These are phyloP conservation scores for Lycopodina hypogea DNA, from an alignment of 37 sponge, comb jelly and placozoan species.

Conservation along the genomic window DNA sequence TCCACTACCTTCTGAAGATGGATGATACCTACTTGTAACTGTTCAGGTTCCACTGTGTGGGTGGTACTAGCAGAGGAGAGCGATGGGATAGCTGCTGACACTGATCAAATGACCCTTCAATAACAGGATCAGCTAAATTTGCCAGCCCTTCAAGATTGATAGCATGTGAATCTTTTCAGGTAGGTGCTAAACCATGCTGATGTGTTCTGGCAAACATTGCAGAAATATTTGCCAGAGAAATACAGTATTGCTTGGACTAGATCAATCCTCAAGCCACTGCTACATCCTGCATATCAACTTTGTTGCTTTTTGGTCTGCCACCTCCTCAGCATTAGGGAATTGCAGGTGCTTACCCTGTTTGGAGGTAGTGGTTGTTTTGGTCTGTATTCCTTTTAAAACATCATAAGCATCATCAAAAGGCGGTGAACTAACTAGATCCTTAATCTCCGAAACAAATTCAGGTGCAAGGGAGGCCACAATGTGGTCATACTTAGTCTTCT, in stretches of 20 bases:
- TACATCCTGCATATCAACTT: slow-evolving; percentile 60
- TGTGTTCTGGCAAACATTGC: slow-evolving; percentile 54
- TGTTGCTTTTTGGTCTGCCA: slow-evolving; percentile 55
- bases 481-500: slow-evolving; percentile 47
- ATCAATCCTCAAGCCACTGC: slow-evolving; percentile 56
- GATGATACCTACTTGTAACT: slow-evolving; percentile 1
- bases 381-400: slow-evolving; percentile 26
- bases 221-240: slow-evolving; percentile 53
- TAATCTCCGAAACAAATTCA: slow-evolving; percentile 50
- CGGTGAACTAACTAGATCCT: slow-evolving; percentile 43
- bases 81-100: slow-evolving; percentile 2
- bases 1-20: too few species aligned
- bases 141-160: slow-evolving; percentile 33
- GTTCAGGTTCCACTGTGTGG: slow-evolving; percentile 10
- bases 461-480: slow-evolving; percentile 40
- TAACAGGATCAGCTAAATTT: slow-evolving; percentile 53
- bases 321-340: slow-evolving; percentile 36
- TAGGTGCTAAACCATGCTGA: slow-evolving; percentile 60
- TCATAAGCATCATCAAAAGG: slow-evolving; percentile 41
- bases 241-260: neutral
- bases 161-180: slow-evolving; percentile 14
- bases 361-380: slow-evolving; percentile 44
- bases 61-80: slow-evolving; percentile 26
- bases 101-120: slow-evolving; percentile 47
- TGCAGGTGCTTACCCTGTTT: slow-evolving; percentile 47